These are phyloP conservation scores for Cerastis rubricosa DNA, from an alignment of 2,888 invertebrate genomes.

Conservation along the genomic window DNA sequence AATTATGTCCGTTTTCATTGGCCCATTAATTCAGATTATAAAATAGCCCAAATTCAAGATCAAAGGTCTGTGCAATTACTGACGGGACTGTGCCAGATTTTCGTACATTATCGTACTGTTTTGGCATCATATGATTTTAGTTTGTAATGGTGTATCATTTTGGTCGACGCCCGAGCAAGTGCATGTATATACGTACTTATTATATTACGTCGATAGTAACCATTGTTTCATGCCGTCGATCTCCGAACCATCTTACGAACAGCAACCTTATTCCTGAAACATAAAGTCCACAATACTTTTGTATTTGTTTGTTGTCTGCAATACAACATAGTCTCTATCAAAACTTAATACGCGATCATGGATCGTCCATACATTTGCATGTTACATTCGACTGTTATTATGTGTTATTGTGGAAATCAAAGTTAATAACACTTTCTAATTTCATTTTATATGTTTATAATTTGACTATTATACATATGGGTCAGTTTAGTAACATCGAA, in stretches of 20 bases:
- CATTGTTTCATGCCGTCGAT: background rate
- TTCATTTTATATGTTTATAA: conserved; percentile 66
- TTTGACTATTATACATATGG: conserved; percentile 51
- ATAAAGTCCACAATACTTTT: conserved; percentile 62
- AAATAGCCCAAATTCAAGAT: conserved; percentile 73
- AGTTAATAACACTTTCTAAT: conserved; percentile 81
- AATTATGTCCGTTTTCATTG: conserved; percentile 56
- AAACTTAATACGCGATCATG: conserved; percentile 77
- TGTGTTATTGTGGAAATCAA: conserved; percentile 73
- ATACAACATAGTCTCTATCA: conserved; percentile 65
- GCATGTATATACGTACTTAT: conserved; percentile 80
- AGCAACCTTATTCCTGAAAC: conserved; percentile 37
- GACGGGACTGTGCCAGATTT: conserved; percentile 71
- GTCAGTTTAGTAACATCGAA: conserved; percentile 21
- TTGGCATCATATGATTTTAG: conserved; percentile 78
- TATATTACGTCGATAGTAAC: conserved; percentile 67
- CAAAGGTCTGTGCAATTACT: conserved; percentile 78
- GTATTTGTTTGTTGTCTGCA: conserved; percentile 42
- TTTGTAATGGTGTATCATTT: conserved; percentile 82
- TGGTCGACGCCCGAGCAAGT: conserved; percentile 77
- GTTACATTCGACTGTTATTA: conserved; percentile 78
- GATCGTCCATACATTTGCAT: conserved; percentile 80
- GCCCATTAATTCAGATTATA: conserved; percentile 55
- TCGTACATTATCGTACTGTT: conserved; percentile 72
- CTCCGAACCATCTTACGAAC: background rate